Percentiles rank a stretch among this genome's conserved stretches.
These are phyloP conservation scores for Ranitomeya variabilis DNA, from an alignment of 2,113 vertebrate species.

Conservation along the genomic window DNA sequence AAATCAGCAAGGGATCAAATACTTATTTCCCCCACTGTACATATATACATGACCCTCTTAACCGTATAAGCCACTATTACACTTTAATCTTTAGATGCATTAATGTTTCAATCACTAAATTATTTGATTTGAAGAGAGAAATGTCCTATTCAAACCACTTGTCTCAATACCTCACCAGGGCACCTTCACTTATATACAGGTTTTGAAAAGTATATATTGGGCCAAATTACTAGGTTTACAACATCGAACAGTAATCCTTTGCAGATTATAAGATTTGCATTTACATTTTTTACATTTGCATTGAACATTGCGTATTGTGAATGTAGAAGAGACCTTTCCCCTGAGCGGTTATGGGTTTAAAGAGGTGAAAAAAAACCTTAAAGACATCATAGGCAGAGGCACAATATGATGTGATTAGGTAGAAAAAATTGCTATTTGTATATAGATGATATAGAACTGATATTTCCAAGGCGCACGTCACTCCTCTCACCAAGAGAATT, in stretches of 20 bases:
- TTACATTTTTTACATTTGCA: background rate
- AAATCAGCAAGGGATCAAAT: no score
- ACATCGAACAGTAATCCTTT: background rate
- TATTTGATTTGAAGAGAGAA: background rate
- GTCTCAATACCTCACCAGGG: background rate
- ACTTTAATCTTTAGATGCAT: no score
- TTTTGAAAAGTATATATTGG: background rate
- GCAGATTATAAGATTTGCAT: background rate
- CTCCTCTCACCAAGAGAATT: background rate
- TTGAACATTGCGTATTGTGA: slow-evolving; percentile 33
- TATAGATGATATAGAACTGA: background rate
- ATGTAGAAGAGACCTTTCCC: background rate
- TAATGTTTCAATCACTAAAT: no score
- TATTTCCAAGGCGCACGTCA: background rate
- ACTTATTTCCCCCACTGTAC: no score
- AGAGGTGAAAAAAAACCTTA: background rate
- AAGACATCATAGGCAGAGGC: slow-evolving; percentile 17
- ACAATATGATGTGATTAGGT: slow-evolving; percentile 24
- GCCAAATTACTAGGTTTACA: background rate
- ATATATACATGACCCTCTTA: no score
- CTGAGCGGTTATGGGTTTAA: background rate
- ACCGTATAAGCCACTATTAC: no score
- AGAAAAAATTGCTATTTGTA: background rate
- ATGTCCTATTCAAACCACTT: background rate
- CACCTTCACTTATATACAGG: background rate